A percentile compares a stretch with the other conserved stretches of the same genome.
Evolutionary conservation across 2,113 vertebrate species (phyloP).

Genomic region (Solea senegalensis): DNA sequence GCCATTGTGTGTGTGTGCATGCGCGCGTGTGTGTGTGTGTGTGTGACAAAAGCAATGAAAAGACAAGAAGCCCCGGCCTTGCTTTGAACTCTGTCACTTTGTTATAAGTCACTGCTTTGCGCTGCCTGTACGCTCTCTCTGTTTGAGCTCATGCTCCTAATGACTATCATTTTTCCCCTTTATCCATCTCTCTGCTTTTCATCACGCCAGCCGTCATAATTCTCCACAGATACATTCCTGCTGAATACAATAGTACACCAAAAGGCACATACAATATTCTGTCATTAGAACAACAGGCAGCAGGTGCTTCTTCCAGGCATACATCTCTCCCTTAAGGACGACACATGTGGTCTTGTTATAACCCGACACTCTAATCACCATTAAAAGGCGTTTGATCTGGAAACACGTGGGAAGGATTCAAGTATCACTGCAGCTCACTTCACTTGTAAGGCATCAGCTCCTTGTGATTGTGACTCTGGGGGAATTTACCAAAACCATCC

Average conservation of each 20-base stretch:
- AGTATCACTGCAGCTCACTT: constrained; percentile 6
- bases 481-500: neutral
- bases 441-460: constrained; percentile 17
- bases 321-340: constrained; percentile 30
- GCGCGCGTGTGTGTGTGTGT: constrained; percentile 12
- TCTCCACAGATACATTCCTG: constrained; percentile 1
- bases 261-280: constrained; percentile 32
- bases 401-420: constrained; percentile 45
- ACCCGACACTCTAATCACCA: constrained; percentile 52
- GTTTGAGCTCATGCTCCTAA: constrained; percentile 23
- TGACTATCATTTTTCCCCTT: constrained; percentile 17
- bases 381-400: constrained; percentile 61
- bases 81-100: constrained; percentile 73
- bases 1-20: constrained; percentile 22
- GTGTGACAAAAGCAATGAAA: constrained; percentile 45
- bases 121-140: constrained; percentile 45
- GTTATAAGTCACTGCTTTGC: constrained; percentile 63
- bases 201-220: neutral
- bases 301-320: constrained; percentile 30
- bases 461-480: constrained; percentile 22
- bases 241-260: constrained; percentile 15
- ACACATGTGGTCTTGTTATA: constrained; percentile 45
- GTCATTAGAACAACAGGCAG: constrained; percentile 38
- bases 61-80: constrained; percentile 56
- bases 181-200: constrained; percentile 25